Evolutionary conservation across 2,113 vertebrate genomes (phyloP).

Genomic region (Camelus dromedarius): DNA sequence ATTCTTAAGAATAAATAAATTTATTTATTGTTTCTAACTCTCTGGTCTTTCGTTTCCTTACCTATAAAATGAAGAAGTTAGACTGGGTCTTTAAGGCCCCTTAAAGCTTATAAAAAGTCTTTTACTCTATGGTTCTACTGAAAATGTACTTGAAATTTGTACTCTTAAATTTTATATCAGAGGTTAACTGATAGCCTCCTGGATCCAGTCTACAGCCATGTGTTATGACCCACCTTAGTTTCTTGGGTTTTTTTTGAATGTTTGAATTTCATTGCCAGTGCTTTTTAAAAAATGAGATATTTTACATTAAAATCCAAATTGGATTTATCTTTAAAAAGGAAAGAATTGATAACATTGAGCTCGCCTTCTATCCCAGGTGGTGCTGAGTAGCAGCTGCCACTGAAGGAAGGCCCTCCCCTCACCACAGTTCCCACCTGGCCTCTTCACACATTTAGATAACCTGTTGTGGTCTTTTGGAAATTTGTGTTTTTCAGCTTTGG

Average conservation of each 20-base stretch:
- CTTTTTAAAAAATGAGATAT: constrained; percentile 50
- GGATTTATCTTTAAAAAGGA: constrained; percentile 39
- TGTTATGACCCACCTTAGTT: not conserved
- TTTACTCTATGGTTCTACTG: constrained; percentile 15
- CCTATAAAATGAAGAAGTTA: constrained; percentile 16
- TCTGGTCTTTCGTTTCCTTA: constrained; percentile 40
- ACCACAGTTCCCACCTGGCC: not conserved
- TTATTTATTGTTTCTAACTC: constrained; percentile 48
- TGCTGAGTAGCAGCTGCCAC: not conserved
- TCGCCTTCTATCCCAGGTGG: not conserved
- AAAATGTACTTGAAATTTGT: constrained; percentile 48
- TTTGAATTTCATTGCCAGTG: not conserved
- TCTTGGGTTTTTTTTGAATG: not conserved
- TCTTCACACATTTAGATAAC: not conserved
- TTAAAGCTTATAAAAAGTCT: constrained; percentile 42
- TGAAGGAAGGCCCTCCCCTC: not conserved
- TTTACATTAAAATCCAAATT: constrained; percentile 25
- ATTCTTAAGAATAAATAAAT: constrained; percentile 16
- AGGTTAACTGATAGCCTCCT: not conserved
- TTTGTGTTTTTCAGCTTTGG: constrained; percentile 18
- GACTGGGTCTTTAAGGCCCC: not conserved
- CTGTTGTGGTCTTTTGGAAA: not conserved
- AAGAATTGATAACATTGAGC: not conserved
- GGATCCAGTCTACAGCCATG: not conserved
- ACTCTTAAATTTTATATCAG: constrained; percentile 40